Base-by-base conservation (phyloP, 2,797 vertebrate genomes). In the Enteromius thamalakanensis region DNA sequence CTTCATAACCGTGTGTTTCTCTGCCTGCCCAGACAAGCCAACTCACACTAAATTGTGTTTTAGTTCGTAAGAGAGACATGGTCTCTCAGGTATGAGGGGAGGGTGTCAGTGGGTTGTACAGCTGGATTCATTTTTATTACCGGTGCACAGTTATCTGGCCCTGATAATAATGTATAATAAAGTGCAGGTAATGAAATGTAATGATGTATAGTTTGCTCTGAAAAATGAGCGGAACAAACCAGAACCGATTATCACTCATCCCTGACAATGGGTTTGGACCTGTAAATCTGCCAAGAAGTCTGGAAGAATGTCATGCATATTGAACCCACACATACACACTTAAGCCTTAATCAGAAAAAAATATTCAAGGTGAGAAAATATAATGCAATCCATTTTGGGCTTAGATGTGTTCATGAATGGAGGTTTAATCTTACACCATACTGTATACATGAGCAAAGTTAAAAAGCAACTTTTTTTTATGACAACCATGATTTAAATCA, bases 131-230 rank as follows among this genome's bases (percentile, higher is more conserved):
- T 81, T 85, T 40, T 83, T 86, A 86, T 86, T 58, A 85, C 60
- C 72, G n/a, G 14, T 75, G 53, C 55, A 75, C 53, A 49, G 29
- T 79, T 79, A 79, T 77, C 79, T 84, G 42, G 71, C 79, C 84
- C 83, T 87, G 85, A 90, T 84, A 87, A 89, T 83, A 77, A 78
- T 79, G 55, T 84, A 14, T 85, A 84, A 88, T 88, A 84, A 90
- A 88, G 49, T 78, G 21, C 68, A 85, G 76, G 87, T 84, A 76
- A 79, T 90, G 82, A 84, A 83, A 83, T 81, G 76, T 89, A 80
- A 91, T 88, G 86, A 71, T 26, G 83, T 84, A 87, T 90, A 83
- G 81, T 76, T 81, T 79, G 12, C 85, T 86, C 49, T 47, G 84
- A 85, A 87, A 87, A 88, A 88, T 87, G 79, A 83, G 80, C 21